Evolutionary conservation across 2,888 invertebrate species (phyloP).

Genomic region (Heteropelma amictum): DNA sequence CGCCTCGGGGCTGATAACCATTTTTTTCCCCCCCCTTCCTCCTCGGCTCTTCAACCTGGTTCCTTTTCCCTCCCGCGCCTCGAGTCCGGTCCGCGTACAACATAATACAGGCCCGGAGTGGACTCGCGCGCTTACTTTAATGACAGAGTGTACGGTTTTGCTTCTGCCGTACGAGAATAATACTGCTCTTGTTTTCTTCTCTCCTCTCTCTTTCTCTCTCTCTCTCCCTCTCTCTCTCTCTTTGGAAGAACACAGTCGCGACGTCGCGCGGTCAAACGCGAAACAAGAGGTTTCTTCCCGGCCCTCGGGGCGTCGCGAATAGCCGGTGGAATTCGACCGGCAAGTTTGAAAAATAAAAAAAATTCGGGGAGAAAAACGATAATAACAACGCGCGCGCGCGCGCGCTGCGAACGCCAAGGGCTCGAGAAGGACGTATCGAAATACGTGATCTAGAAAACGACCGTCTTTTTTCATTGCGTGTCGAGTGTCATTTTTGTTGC

Average conservation of each 20-base stretch:
- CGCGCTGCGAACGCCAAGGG: too few species aligned
- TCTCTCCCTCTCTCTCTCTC: neutral
- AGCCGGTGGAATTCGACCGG: too few species aligned
- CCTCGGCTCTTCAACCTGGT: neutral
- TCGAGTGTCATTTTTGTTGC: neutral
- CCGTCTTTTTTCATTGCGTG: too few species aligned
- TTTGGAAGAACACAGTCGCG: too few species aligned
- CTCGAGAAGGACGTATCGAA: too few species aligned
- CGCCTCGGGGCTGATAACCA: constrained; percentile 44
- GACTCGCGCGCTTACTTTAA: constrained; percentile 45
- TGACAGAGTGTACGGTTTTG: constrained; percentile 51
- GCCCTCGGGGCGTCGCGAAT: too few species aligned
- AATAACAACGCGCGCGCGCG: too few species aligned
- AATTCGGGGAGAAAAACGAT: too few species aligned
- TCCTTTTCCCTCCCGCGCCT: neutral
- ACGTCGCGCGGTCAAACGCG: too few species aligned
- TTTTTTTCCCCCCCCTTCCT: constrained; percentile 9
- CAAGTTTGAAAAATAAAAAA: too few species aligned
- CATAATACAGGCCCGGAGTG: constrained; percentile 45
- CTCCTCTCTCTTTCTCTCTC: neutral
- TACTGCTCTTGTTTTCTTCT: constrained; percentile 31
- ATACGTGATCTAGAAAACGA: too few species aligned
- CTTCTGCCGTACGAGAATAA: constrained; percentile 45
- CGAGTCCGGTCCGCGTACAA: constrained; percentile 27
- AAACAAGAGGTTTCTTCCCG: too few species aligned